Conservation (phyloP, 2,888 invertebrate species). For the Calameuta filiformis region DNA sequence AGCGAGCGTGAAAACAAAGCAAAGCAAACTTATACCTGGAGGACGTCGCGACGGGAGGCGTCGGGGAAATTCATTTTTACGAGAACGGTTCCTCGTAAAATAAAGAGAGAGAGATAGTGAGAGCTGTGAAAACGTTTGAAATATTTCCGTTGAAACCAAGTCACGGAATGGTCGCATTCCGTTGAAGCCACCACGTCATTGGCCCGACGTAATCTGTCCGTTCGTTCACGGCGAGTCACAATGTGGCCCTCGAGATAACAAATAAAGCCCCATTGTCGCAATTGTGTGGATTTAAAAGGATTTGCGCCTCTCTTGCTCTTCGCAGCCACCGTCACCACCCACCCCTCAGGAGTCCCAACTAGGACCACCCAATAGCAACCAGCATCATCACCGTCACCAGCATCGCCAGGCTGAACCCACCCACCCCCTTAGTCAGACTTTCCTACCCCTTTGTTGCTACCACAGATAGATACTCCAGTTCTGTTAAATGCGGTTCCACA, state of each 20-base stretch:
- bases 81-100: constrained; percentile 53
- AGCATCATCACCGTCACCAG: not conserved
- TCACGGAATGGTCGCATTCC: constrained; percentile 46
- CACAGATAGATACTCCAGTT: not conserved
- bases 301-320: constrained; percentile 58
- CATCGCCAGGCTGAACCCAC: not conserved
- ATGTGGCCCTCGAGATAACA: constrained; percentile 68
- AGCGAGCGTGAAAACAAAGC: not conserved
- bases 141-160: constrained; percentile 50
- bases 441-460: not conserved
- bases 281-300: constrained; percentile 68
- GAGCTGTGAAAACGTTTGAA: constrained; percentile 47
- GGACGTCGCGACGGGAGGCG: not conserved
- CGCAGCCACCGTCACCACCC: constrained; percentile 20
- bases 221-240: constrained; percentile 66
- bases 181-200: constrained; percentile 62
- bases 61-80: constrained; percentile 49
- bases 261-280: constrained; percentile 67
- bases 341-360: not conserved
- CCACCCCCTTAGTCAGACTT: not conserved
- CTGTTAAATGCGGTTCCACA: not conserved
- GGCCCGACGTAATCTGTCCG: constrained; percentile 66
- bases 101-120: constrained; percentile 47
- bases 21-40: constrained; percentile 2
- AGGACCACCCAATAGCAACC: not conserved